These are phyloP conservation scores for Platyrinchus mystaceus DNA, from an alignment of 2,797 vertebrate genomes.

Conservation along the genomic window DNA sequence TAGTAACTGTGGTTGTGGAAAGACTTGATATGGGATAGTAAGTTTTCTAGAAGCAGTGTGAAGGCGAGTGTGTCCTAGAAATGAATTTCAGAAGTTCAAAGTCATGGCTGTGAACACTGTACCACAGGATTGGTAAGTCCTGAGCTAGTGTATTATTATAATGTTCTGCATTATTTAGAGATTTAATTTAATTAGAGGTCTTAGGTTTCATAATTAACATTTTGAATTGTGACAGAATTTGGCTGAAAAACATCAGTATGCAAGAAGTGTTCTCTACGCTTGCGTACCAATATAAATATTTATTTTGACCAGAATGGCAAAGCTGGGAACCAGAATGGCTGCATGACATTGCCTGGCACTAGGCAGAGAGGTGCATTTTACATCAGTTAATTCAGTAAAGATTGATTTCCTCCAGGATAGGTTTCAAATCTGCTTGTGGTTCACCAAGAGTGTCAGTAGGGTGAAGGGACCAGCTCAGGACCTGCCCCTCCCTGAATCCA, in stretches of 20 bases:
- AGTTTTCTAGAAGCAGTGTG: not conserved
- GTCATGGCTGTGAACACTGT: not conserved
- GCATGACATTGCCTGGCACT: not conserved
- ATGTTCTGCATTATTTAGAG: not conserved
- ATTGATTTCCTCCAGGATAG: not conserved
- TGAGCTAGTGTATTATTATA: not conserved
- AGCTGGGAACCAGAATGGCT: not conserved
- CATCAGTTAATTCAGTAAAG: not conserved
- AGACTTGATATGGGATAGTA: not conserved
- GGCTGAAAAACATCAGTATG: not conserved
- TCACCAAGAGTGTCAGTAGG: not conserved
- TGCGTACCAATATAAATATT: not conserved
- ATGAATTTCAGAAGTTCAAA: not conserved
- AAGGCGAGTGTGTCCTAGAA: not conserved
- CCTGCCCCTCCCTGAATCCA: not conserved
- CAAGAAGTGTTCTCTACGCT: not conserved
- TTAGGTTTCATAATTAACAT: not conserved
- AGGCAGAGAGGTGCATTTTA: not conserved
- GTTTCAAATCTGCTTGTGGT: not conserved
- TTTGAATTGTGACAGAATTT: not conserved
- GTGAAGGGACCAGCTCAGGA: not conserved
- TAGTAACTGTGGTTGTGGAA: not conserved
- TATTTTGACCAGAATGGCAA: not conserved
- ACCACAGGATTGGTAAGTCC: not conserved
- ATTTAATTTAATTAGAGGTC: not conserved